These are phyloP conservation scores for Vollenhovia emeryi DNA, from an alignment of 1,140 invertebrate species.

Conservation along the genomic window DNA sequence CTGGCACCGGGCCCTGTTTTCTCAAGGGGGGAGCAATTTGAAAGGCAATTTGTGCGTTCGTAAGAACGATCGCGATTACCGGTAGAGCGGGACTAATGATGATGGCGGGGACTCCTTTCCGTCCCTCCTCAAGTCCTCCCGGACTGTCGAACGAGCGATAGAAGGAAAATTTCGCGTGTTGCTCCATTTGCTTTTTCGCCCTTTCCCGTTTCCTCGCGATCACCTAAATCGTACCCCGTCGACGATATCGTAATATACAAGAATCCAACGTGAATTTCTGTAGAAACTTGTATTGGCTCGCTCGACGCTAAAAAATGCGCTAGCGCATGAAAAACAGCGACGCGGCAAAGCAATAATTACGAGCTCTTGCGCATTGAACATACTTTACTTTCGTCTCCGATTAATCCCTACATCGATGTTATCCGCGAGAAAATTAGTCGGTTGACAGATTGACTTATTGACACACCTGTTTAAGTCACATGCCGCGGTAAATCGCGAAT, in stretches of 20 bases:
- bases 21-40: slow-evolving; percentile 71
- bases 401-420: slow-evolving; percentile 38
- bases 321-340: background rate
- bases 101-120: slow-evolving; percentile 62
- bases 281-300: background rate
- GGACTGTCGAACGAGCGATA: slow-evolving; percentile 63
- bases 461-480: slow-evolving; percentile 46
- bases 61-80: slow-evolving; percentile 76
- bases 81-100: slow-evolving; percentile 75
- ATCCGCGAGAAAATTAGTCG: slow-evolving; percentile 54
- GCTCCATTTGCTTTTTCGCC: slow-evolving; percentile 54
- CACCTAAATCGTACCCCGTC: background rate
- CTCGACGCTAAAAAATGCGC: background rate
- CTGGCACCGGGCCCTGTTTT: slow-evolving; percentile 70
- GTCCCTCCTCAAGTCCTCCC: slow-evolving; percentile 43
- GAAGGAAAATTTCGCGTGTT: slow-evolving; percentile 62
- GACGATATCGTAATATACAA: slow-evolving; percentile 10
- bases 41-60: slow-evolving; percentile 76
- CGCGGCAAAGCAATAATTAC: slow-evolving; percentile 31
- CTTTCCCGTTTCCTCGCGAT: background rate
- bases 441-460: slow-evolving; percentile 62
- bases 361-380: background rate
- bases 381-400: slow-evolving; percentile 22
- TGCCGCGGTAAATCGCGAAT: slow-evolving; percentile 16
- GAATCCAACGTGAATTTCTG: slow-evolving; percentile 4